phyloP scores from a whole-genome alignment of 2,888 invertebrate species.

The Salticus scenicus region DNA sequence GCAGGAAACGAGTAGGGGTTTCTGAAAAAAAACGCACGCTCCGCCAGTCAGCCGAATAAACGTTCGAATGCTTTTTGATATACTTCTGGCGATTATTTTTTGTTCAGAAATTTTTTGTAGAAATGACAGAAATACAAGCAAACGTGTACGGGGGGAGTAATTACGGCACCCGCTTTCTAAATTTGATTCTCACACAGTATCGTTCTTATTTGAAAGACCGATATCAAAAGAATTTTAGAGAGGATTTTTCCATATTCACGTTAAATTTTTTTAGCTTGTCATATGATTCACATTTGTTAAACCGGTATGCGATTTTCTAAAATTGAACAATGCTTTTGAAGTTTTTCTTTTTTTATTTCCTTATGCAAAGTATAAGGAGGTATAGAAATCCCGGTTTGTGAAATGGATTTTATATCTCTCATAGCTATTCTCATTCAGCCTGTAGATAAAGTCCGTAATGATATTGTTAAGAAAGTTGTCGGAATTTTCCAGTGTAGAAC shows the following conservation, averaged over 20 bases:
- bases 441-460: too few relatives aligned
- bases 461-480: too few relatives aligned
- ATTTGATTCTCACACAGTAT: background rate
- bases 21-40: conserved; percentile 63
- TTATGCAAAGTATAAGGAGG: too few relatives aligned
- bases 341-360: too few relatives aligned
- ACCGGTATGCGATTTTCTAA: background rate
- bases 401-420: too few relatives aligned
- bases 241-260: background rate
- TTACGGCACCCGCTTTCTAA: background rate
- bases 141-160: background rate
- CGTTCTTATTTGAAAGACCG: background rate
- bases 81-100: background rate
- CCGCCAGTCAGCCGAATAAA: conserved; percentile 48
- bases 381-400: too few relatives aligned
- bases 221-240: background rate
- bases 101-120: background rate
- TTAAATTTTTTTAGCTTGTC: background rate
- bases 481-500: too few relatives aligned
- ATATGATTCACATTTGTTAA: background rate
- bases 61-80: conserved; percentile 25
- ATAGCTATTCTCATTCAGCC: too few relatives aligned
- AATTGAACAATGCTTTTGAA: too few relatives aligned
- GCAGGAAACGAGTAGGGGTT: conserved; percentile 22
- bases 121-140: background rate